These are phyloP conservation scores for Fringilla coelebs DNA, from an alignment of 2,797 vertebrate genomes.

Conservation along the genomic window DNA sequence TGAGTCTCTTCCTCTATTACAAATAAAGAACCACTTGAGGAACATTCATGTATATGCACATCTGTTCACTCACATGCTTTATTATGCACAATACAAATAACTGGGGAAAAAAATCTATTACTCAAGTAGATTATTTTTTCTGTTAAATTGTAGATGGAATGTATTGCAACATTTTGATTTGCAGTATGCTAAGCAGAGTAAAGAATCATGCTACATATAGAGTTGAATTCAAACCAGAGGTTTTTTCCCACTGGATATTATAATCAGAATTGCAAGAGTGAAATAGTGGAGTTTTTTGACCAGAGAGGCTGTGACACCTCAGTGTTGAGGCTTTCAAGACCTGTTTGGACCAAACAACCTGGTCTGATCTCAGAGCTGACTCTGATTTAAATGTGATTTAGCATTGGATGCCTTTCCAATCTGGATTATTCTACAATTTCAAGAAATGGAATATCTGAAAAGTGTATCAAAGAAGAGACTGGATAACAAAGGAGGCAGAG, in stretches of 20 bases:
- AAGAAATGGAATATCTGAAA: neutral
- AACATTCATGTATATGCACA: neutral
- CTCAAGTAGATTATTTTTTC: neutral
- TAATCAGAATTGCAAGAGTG: neutral
- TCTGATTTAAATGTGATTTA: fast-evolving
- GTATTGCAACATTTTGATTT: neutral
- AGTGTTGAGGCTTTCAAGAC: neutral
- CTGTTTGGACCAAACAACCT: neutral
- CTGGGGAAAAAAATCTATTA: neutral
- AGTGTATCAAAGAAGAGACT: neutral
- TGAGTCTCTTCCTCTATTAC: neutral
- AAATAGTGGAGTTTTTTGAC: neutral
- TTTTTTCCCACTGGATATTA: neutral
- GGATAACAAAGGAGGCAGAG: neutral
- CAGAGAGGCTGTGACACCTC: neutral
- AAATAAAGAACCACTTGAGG: neutral
- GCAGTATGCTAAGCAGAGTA: neutral
- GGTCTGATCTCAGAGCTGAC: neutral
- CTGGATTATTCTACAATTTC: neutral
- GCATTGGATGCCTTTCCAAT: neutral
- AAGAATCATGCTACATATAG: neutral
- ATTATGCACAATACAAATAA: neutral
- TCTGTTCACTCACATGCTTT: neutral
- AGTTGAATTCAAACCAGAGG: neutral
- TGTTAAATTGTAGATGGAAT: neutral